These are phyloP conservation scores for Dicranocentrus wangi DNA, from an alignment of 2,888 invertebrate species.

Conservation along the genomic window DNA sequence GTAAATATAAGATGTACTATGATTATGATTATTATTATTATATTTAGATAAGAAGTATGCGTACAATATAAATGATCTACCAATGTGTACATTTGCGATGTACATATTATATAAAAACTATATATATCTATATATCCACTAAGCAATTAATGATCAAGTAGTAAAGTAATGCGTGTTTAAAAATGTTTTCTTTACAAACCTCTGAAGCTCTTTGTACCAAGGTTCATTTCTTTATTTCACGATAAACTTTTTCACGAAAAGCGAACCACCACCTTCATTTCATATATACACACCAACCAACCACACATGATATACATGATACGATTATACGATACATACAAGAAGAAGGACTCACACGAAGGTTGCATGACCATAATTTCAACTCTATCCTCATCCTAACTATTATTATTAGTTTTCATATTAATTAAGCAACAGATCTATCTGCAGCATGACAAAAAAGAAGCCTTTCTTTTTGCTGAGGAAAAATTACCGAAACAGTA, in stretches of 20 bases:
- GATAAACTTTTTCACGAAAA: too few species aligned
- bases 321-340: too few species aligned
- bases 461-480: background rate
- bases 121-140: too few species aligned
- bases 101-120: too few species aligned
- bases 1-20: slow-evolving; percentile 16
- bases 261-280: slow-evolving; percentile 16
- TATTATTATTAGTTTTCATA: too few species aligned
- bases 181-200: slow-evolving; percentile 31
- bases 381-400: too few species aligned
- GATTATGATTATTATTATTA: background rate
- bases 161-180: slow-evolving; percentile 56
- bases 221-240: too few species aligned
- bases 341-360: too few species aligned
- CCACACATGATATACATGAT: background rate
- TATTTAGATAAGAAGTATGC: slow-evolving; percentile 20
- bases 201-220: background rate
- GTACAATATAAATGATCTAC: slow-evolving; percentile 31
- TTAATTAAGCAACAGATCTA: too few species aligned
- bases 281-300: background rate
- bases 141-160: slow-evolving; percentile 42
- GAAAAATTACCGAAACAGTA: slow-evolving; percentile 32
- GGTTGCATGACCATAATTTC: slow-evolving; percentile 11
- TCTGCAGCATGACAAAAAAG: too few species aligned
- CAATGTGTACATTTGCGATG: slow-evolving; percentile 53